These are phyloP conservation scores for Dryas iulia DNA, from an alignment of 1,140 invertebrate genomes.

Conservation along the genomic window DNA sequence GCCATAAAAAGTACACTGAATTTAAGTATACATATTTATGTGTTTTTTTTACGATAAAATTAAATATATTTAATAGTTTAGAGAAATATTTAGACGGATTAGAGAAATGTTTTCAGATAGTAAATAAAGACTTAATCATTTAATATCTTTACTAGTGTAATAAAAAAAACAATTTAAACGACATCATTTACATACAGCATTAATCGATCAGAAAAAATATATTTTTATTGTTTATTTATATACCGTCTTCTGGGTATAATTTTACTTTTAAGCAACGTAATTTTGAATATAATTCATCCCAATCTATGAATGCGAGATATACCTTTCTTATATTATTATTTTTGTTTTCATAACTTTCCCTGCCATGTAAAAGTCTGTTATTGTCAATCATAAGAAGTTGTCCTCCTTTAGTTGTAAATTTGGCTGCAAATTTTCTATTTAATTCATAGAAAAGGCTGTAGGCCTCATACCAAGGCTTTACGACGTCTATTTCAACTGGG, in stretches of 20 bases:
- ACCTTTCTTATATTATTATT: constrained; percentile 81
- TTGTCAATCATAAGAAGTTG: constrained; percentile 87
- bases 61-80: too few relatives aligned
- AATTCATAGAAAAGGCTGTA: constrained; percentile 74
- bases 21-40: too few relatives aligned
- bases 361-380: constrained; percentile 84
- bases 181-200: too few relatives aligned
- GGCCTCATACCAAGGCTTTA: constrained; percentile 82
- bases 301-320: constrained; percentile 86
- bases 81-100: too few relatives aligned
- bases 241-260: constrained; percentile 30
- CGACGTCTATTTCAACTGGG: constrained; percentile 80
- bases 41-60: too few relatives aligned
- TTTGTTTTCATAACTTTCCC: constrained; percentile 82
- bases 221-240: too few relatives aligned
- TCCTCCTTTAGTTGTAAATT: constrained; percentile 83
- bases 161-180: too few relatives aligned
- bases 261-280: constrained; percentile 75
- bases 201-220: too few relatives aligned
- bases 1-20: too few relatives aligned
- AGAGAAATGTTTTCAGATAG: too few relatives aligned
- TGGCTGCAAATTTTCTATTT: constrained; percentile 47
- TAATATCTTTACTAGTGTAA: too few relatives aligned
- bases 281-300: constrained; percentile 86
- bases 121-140: too few relatives aligned